Percentiles rank a stretch among this genome's conserved stretches.
phyloP scores from a whole-genome alignment of 2,113 vertebrate genomes.

The Sinocyclocheilus grahami region DNA sequence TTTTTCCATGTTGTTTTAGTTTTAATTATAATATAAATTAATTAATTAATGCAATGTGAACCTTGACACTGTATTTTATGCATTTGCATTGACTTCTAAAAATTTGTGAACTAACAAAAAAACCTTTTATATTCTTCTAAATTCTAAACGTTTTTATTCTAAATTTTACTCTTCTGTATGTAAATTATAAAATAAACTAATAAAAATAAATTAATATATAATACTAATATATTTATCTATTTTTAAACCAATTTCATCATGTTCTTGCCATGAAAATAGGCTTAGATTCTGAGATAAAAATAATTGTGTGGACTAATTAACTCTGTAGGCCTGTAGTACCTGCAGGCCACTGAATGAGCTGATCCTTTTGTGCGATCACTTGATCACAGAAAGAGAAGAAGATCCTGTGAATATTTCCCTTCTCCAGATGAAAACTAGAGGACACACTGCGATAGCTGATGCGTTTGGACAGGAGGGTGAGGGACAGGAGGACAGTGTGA shows the following conservation, averaged over 20 bases:
- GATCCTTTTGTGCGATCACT: conserved; percentile 63
- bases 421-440: conserved; percentile 72
- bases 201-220: too few species aligned
- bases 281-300: not conserved
- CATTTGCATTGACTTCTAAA: too few species aligned
- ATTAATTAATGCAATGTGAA: too few species aligned
- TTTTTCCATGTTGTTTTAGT: too few species aligned
- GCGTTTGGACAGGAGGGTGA: conserved; percentile 70
- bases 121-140: too few species aligned
- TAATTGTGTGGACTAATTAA: not conserved
- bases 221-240: not conserved
- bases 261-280: not conserved
- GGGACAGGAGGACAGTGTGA: conserved; percentile 74
- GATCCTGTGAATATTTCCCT: conserved; percentile 76
- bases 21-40: too few species aligned
- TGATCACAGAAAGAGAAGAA: conserved; percentile 77
- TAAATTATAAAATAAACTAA: too few species aligned
- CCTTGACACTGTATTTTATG: too few species aligned
- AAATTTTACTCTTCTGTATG: too few species aligned
- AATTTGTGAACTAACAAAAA: too few species aligned
- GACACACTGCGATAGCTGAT: conserved; percentile 75
- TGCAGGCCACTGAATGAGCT: conserved; percentile 68
- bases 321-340: conserved; percentile 55
- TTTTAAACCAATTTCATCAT: not conserved
- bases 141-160: too few species aligned